Conservation (phyloP, 2,797 vertebrate species). For the Caiman crocodilus region DNA sequence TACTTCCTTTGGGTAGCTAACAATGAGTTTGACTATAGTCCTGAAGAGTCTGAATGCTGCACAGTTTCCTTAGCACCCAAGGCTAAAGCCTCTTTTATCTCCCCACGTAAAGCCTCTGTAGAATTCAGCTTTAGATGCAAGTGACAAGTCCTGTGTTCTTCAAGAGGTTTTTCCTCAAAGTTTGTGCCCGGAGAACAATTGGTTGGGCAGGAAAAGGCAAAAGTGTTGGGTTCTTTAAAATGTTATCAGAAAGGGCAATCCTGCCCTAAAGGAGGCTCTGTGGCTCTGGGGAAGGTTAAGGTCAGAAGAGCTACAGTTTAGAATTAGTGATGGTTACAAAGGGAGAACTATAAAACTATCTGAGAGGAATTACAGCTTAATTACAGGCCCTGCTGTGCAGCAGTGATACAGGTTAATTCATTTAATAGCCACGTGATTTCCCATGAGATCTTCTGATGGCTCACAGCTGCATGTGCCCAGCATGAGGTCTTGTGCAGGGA, state of each 20-base stretch:
- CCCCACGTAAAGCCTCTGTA: conserved; percentile 60
- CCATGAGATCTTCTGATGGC: conserved; percentile 49
- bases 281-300: conserved; percentile 27
- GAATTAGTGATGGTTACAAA: conserved; percentile 44
- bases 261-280: background rate
- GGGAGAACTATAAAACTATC: conserved; percentile 39
- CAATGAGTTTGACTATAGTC: conserved; percentile 72
- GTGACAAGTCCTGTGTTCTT: background rate
- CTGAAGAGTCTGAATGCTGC: conserved; percentile 52
- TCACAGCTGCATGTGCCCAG: conserved; percentile 37
- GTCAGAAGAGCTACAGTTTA: conserved; percentile 20
- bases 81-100: conserved; percentile 72
- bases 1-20: conserved; percentile 78
- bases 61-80: conserved; percentile 66
- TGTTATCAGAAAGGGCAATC: background rate
- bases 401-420: conserved; percentile 73
- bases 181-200: background rate
- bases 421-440: conserved; percentile 66
- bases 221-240: background rate
- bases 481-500: background rate
- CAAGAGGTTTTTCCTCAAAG: background rate
- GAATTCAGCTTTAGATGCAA: conserved; percentile 66
- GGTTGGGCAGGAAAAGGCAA: background rate
- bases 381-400: conserved; percentile 49
- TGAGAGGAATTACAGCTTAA: conserved; percentile 75